Evolutionary conservation across 1,140 invertebrate genomes (phyloP).

Genomic region (Aricia agestis): DNA sequence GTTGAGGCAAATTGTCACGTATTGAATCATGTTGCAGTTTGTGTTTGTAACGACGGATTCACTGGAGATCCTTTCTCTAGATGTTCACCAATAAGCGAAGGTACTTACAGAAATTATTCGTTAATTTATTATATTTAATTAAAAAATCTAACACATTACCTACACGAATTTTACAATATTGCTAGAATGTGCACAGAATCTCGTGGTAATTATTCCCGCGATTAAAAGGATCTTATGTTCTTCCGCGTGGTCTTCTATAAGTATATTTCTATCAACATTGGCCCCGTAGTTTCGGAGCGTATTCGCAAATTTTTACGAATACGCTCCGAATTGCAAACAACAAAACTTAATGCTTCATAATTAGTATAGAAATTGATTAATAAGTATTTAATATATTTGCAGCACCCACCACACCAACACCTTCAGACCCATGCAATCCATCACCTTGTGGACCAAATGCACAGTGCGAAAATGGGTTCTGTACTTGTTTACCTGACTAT

Average conservation of each 20-base stretch:
- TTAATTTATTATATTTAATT: too few relatives aligned
- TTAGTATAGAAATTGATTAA: too few relatives aligned
- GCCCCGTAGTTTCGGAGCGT: too few relatives aligned
- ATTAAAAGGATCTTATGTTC: too few relatives aligned
- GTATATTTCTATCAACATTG: too few relatives aligned
- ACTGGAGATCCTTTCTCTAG: conserved; percentile 87
- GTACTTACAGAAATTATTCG: conserved; percentile 34
- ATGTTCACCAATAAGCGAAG: conserved; percentile 77
- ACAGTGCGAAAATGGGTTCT: conserved; percentile 81
- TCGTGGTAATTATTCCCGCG: too few relatives aligned
- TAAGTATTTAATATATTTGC: conserved; percentile 36
- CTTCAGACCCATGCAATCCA: conserved; percentile 82
- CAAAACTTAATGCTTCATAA: too few relatives aligned
- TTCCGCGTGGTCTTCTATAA: too few relatives aligned
- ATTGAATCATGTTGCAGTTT: conserved; percentile 85
- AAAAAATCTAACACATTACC: too few relatives aligned
- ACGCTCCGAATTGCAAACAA: too few relatives aligned
- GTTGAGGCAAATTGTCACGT: conserved; percentile 84
- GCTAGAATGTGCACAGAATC: neutral
- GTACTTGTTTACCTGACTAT: conserved; percentile 83
- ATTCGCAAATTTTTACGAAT: too few relatives aligned
- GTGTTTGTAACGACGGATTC: conserved; percentile 83
- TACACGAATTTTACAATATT: too few relatives aligned
- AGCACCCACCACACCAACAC: conserved; percentile 54
- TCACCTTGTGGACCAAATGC: conserved; percentile 89